Evolutionary conservation across 2,888 invertebrate genomes (phyloP).

Genomic region (Gortyna flavago): DNA sequence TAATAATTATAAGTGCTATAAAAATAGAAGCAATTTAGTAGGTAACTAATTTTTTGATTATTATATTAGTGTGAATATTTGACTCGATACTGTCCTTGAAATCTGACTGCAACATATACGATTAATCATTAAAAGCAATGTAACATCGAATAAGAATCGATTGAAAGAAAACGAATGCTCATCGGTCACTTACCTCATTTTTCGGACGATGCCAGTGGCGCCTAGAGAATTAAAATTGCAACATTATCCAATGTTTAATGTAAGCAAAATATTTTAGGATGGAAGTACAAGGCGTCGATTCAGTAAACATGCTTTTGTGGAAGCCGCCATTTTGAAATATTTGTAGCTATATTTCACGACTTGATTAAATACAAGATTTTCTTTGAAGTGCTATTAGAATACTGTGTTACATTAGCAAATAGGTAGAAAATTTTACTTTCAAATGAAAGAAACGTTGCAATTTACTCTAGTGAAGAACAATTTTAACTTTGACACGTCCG

Average conservation of each 20-base stretch:
- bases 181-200: slow-evolving; percentile 52
- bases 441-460: slow-evolving; percentile 42
- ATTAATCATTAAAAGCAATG: slow-evolving; percentile 2
- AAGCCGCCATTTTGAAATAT: slow-evolving; percentile 34
- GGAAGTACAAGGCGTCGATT: slow-evolving; percentile 77
- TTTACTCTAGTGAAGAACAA: slow-evolving; percentile 53
- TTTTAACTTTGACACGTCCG: slow-evolving; percentile 51
- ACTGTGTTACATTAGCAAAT: slow-evolving; percentile 45
- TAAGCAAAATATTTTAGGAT: slow-evolving; percentile 84
- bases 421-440: slow-evolving; percentile 58
- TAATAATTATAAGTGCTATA: slow-evolving; percentile 61
- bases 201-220: slow-evolving; percentile 65
- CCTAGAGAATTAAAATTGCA: slow-evolving; percentile 69
- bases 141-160: slow-evolving; percentile 8
- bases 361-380: slow-evolving; percentile 50
- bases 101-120: slow-evolving; percentile 45
- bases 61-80: slow-evolving; percentile 62
- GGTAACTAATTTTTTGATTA: slow-evolving; percentile 61
- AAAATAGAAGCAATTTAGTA: slow-evolving; percentile 62
- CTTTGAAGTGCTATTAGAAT: slow-evolving; percentile 59
- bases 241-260: slow-evolving; percentile 83
- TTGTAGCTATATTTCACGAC: slow-evolving; percentile 27
- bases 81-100: slow-evolving; percentile 57
- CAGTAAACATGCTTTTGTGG: slow-evolving; percentile 41
- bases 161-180: slow-evolving; percentile 33